Evolutionary conservation across 1,140 invertebrate genomes (phyloP).

Genomic region (Lycorma delicatula): DNA sequence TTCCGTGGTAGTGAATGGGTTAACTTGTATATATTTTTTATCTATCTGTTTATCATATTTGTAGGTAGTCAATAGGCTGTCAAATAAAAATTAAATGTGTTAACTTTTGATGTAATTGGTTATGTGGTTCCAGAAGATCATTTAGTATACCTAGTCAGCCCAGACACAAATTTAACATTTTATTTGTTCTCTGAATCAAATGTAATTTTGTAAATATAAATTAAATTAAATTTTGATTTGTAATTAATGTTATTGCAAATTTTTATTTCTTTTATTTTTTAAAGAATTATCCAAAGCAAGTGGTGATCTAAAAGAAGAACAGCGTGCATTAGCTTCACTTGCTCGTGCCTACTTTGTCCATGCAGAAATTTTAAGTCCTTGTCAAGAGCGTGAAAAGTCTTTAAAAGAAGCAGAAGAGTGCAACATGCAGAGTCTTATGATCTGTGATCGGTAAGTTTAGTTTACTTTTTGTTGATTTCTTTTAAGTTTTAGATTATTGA

Average conservation of each 20-base stretch:
- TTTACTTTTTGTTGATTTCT: background rate
- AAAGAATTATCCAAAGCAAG: background rate
- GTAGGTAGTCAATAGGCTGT: too few species aligned
- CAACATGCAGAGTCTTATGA: background rate
- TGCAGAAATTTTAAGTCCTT: background rate
- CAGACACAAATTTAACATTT: background rate
- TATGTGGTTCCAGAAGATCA: background rate
- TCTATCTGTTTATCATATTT: too few species aligned
- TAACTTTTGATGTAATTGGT: too few species aligned
- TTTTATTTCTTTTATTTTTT: background rate
- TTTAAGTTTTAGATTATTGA: background rate
- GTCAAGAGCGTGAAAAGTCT: background rate
- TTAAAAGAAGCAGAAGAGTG: background rate
- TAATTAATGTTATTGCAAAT: background rate
- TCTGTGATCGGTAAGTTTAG: background rate
- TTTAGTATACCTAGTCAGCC: background rate
- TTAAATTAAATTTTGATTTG: too few species aligned
- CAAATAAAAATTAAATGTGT: too few species aligned
- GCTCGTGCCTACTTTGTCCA: background rate
- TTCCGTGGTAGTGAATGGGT: too few species aligned
- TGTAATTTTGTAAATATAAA: background rate
- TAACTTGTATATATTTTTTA: too few species aligned
- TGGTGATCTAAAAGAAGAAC: background rate
- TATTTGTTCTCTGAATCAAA: background rate
- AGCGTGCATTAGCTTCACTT: background rate